Percentiles rank a stretch among this genome's conserved stretches.
These are phyloP conservation scores for Mixornis gularis DNA, from an alignment of 2,113 vertebrate genomes.

Conservation along the genomic window DNA sequence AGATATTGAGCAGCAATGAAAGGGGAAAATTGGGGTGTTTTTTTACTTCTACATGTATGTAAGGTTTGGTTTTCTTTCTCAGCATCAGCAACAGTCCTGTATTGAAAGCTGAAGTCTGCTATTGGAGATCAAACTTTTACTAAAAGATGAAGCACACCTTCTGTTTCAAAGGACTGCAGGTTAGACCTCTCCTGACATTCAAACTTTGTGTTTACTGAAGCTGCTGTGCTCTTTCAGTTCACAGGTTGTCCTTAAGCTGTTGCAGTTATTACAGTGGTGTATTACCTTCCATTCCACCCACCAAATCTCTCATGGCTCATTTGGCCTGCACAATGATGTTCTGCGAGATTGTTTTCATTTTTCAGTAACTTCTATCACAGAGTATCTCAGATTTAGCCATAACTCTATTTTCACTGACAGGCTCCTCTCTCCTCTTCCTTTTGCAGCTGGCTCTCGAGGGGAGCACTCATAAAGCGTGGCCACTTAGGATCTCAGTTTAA, in stretches of 20 bases:
- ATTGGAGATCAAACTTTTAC: background rate
- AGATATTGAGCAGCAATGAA: background rate
- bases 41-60: background rate
- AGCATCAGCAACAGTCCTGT: background rate
- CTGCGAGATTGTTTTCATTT: constrained; percentile 39
- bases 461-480: background rate
- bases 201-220: background rate
- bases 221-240: background rate
- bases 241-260: constrained; percentile 4
- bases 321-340: background rate
- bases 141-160: background rate
- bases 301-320: constrained; percentile 28
- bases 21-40: accelerated
- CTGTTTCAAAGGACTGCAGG: background rate
- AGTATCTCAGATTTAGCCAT: background rate
- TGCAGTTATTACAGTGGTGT: background rate
- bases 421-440: background rate
- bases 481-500: background rate
- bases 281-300: background rate
- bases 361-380: constrained; percentile 11
- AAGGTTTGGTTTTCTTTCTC: background rate
- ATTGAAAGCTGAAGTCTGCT: background rate
- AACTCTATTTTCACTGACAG: background rate
- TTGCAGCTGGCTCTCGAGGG: background rate
- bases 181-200: constrained; percentile 8